Percentiles rank a stretch among this genome's conserved stretches.
Evolutionary conservation across 1,140 invertebrate species (phyloP).

Genomic region (Drosophila nigrodunni): DNA sequence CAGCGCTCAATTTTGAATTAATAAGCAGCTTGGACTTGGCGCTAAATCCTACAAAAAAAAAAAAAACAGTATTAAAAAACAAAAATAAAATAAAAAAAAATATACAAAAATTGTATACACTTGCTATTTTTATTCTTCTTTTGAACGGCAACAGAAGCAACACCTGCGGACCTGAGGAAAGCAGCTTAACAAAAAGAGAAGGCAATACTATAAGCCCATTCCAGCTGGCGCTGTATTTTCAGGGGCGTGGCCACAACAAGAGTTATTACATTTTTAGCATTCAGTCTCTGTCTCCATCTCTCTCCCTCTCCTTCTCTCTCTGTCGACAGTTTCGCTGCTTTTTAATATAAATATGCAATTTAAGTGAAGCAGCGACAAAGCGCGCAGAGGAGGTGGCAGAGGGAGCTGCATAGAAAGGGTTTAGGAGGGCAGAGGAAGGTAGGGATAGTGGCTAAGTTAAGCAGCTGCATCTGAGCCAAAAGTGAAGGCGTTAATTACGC

Average conservation of each 20-base stretch:
- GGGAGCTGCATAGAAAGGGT: not conserved
- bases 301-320: no score
- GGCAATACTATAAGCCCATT: not conserved
- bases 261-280: slow-evolving; percentile 80
- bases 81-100: slow-evolving; percentile 4
- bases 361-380: slow-evolving; percentile 62
- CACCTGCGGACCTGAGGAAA: slow-evolving; percentile 74
- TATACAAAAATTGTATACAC: not conserved
- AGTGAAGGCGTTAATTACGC: slow-evolving; percentile 77
- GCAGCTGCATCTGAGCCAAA: slow-evolving; percentile 55
- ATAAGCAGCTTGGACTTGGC: slow-evolving; percentile 75
- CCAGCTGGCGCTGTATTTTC: not conserved
- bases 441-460: not conserved
- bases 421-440: not conserved
- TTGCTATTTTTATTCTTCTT: slow-evolving; percentile 4
- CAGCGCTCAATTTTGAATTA: slow-evolving; percentile 65
- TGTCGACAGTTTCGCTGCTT: slow-evolving; percentile 51
- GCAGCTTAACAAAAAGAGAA: slow-evolving; percentile 71
- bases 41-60: slow-evolving; percentile 61
- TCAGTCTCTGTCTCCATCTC: slow-evolving; percentile 32
- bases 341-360: slow-evolving; percentile 83
- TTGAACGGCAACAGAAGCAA: slow-evolving; percentile 74
- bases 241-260: slow-evolving; percentile 61
- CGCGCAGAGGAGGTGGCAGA: slow-evolving; percentile 1
- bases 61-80: slow-evolving; percentile 43